Evolutionary conservation across 2,113 vertebrate genomes (phyloP).

Genomic region (Semicossyphus pulcher): DNA sequence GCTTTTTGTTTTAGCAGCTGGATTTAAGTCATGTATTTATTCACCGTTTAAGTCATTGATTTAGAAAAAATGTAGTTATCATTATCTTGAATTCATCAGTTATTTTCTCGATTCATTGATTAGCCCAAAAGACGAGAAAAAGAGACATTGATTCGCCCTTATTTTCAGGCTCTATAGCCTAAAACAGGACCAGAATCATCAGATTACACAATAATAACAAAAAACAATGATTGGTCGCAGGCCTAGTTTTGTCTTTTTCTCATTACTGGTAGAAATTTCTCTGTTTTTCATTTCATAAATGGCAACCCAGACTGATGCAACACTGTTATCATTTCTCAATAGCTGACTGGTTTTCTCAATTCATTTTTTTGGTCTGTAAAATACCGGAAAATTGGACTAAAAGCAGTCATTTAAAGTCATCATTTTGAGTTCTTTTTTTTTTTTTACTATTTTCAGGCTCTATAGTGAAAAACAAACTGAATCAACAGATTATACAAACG

Average conservation of each 20-base stretch:
- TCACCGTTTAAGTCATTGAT: not conserved
- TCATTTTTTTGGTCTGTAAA: not conserved
- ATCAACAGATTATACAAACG: not conserved
- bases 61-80: not conserved
- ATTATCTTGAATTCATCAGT: not conserved
- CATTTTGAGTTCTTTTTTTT: too few species aligned
- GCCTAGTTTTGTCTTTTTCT: slow-evolving; percentile 1
- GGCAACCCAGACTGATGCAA: not conserved
- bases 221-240: not conserved
- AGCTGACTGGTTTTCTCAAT: not conserved
- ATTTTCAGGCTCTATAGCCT: too few species aligned
- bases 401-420: not conserved
- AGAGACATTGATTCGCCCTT: too few species aligned
- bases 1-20: not conserved
- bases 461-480: too few species aligned
- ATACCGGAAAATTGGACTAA: not conserved
- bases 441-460: not conserved
- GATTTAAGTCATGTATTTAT: not conserved
- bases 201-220: too few species aligned
- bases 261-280: not conserved
- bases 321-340: not conserved
- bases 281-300: not conserved
- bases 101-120: not conserved
- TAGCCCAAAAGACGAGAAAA: too few species aligned
- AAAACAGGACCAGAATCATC: too few species aligned